These are phyloP conservation scores for Galaxea fascicularis DNA, from an alignment of 92 coral and sea anemone species.

Conservation along the genomic window DNA sequence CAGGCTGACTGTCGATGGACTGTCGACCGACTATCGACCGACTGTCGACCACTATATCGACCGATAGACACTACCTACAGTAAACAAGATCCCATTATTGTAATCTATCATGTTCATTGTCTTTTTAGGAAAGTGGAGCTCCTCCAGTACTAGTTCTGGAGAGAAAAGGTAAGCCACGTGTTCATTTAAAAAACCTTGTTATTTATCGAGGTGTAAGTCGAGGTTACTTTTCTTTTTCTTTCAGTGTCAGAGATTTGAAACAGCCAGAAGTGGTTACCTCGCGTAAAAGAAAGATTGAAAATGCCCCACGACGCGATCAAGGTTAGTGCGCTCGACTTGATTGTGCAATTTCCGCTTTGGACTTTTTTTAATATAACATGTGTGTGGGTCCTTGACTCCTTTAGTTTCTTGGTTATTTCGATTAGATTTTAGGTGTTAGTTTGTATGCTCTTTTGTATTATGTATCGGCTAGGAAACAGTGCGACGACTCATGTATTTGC, in stretches of 20 bases:
- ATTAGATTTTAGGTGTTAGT: not conserved
- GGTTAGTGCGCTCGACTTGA: not conserved
- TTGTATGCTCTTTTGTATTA: not conserved
- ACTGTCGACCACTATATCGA: no score
- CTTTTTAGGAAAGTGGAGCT: slow-evolving; percentile 12
- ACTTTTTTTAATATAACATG: not conserved
- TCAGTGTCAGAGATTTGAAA: not conserved
- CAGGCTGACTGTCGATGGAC: no score
- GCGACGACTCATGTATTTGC: not conserved
- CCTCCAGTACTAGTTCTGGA: slow-evolving; percentile 1
- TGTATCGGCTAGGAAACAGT: not conserved
- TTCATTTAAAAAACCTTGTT: not conserved
- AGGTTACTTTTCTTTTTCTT: no score
- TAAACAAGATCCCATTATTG: no score
- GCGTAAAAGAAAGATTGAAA: slow-evolving; percentile 1
- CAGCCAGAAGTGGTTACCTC: slow-evolving; percentile 3
- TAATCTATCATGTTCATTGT: not conserved
- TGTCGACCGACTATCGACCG: no score
- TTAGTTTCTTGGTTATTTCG: not conserved
- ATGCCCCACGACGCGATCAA: slow-evolving; percentile 16
- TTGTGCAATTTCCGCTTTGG: not conserved
- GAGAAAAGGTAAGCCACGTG: slow-evolving; percentile 12
- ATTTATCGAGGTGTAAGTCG: not conserved
- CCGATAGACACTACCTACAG: no score
- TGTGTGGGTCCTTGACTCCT: not conserved